Evolutionary conservation across 2,888 invertebrate species (phyloP).

Genomic region (Microctonus aethiopoides): DNA sequence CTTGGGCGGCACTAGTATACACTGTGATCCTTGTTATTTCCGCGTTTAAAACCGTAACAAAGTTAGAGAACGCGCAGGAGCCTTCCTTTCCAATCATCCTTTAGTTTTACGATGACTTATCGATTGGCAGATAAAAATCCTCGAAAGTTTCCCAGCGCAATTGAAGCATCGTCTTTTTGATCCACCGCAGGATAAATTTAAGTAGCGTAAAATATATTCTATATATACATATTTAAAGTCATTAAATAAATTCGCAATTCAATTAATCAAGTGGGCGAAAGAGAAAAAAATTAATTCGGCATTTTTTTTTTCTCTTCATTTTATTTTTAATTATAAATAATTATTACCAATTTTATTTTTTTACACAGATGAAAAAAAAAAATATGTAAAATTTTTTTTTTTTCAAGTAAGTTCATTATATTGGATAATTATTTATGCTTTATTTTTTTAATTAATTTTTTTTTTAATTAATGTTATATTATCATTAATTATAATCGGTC

Average conservation of each 20-base stretch:
- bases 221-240: background rate
- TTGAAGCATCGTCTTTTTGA: background rate
- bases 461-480: too few species aligned
- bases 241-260: constrained; percentile 1
- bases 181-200: background rate
- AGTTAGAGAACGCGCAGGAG: background rate
- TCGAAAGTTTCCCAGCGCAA: constrained; percentile 4
- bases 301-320: background rate
- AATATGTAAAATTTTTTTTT: too few species aligned
- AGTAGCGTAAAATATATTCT: background rate
- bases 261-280: background rate
- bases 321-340: too few species aligned
- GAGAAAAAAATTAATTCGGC: background rate
- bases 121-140: constrained; percentile 4
- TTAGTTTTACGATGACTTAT: constrained; percentile 6
- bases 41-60: constrained; percentile 4
- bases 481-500: too few species aligned
- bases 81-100: constrained; percentile 11
- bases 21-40: constrained; percentile 3
- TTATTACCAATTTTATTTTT: background rate
- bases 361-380: background rate
- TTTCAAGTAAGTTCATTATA: too few species aligned
- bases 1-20: background rate
- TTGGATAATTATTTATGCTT: too few species aligned
- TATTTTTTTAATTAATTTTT: too few species aligned